Conservation (phyloP, 1,140 invertebrate species). For the Cephus cinctus region DNA sequence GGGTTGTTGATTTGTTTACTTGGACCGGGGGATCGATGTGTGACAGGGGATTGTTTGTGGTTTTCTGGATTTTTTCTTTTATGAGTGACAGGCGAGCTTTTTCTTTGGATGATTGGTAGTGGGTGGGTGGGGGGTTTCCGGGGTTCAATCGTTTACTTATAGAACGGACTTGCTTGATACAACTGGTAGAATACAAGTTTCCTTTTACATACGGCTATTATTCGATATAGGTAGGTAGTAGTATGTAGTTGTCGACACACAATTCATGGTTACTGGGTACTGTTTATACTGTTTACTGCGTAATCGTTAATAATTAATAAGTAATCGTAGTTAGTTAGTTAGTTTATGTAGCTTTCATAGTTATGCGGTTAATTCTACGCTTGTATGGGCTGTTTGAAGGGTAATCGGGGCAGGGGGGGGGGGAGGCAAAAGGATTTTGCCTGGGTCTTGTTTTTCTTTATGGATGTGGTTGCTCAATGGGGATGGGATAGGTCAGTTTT, state of each 20-base stretch:
- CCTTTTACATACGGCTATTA: conserved; percentile 60
- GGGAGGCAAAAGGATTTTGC: conserved; percentile 10
- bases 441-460: neutral
- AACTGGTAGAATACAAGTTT: conserved; percentile 58
- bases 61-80: conserved; percentile 30
- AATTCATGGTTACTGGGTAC: conserved; percentile 58
- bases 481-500: no score
- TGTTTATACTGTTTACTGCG: conserved; percentile 58
- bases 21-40: no score
- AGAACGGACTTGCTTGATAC: conserved; percentile 57
- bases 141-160: conserved; percentile 52
- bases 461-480: no score
- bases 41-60: no score
- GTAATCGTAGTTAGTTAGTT: conserved; percentile 59
- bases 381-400: conserved; percentile 37
- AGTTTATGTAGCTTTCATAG: conserved; percentile 52
- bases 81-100: conserved; percentile 25
- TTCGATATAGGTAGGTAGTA: conserved; percentile 59
- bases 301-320: conserved; percentile 59
- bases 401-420: conserved; percentile 17
- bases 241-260: conserved; percentile 60
- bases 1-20: no score
- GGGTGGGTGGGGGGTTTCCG: conserved; percentile 25
- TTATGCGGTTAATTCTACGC: conserved; percentile 55
- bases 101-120: conserved; percentile 20